Conservation (phyloP, 2,113 vertebrate genomes). For the Typhlomys cinereus region DNA sequence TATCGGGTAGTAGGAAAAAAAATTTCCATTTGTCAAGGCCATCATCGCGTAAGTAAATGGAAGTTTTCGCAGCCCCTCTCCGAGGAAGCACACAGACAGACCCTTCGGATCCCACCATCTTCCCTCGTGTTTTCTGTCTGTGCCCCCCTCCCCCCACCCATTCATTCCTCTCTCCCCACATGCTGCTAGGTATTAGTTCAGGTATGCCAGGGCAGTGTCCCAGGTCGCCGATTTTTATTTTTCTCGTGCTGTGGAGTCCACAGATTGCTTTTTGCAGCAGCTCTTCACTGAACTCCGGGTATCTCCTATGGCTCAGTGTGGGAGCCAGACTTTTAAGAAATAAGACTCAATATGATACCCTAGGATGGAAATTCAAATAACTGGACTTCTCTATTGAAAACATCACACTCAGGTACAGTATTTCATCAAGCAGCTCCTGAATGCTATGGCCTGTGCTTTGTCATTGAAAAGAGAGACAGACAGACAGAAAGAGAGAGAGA, state of each 20-base stretch:
- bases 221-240: not conserved
- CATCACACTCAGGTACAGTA: slow-evolving; percentile 71
- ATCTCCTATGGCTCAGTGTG: not conserved
- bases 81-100: not conserved
- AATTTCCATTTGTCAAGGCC: slow-evolving; percentile 47
- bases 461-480: slow-evolving; percentile 24
- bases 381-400: slow-evolving; percentile 71
- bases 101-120: not conserved
- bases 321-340: slow-evolving; percentile 55
- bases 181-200: accelerated
- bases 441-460: slow-evolving; percentile 59
- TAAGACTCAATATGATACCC: slow-evolving; percentile 48
- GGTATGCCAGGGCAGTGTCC: not conserved
- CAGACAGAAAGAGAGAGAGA: slow-evolving; percentile 55
- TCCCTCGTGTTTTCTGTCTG: not conserved
- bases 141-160: too few relatives aligned
- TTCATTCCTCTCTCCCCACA: accelerated
- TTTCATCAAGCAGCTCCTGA: slow-evolving; percentile 70
- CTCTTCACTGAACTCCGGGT: not conserved
- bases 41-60: slow-evolving; percentile 7
- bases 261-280: not conserved
- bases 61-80: not conserved
- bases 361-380: slow-evolving; percentile 78
- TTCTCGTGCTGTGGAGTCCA: not conserved
- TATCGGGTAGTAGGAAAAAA: slow-evolving; percentile 5